phyloP scores from a whole-genome alignment of 2,888 invertebrate genomes.

The Rhyacophila evoluta region DNA sequence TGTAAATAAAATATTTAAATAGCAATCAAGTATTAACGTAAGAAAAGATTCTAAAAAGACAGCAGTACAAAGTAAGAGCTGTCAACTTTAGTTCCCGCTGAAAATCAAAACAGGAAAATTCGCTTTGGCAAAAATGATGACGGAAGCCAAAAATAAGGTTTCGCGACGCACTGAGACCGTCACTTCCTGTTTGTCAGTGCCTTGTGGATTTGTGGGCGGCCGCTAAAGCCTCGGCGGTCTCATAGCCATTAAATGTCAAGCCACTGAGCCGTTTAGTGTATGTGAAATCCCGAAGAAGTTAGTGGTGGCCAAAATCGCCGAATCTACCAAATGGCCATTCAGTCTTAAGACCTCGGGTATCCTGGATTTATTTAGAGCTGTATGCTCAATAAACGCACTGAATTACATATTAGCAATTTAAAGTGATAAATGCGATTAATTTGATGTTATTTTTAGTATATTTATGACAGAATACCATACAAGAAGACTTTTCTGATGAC shows the following conservation, averaged over 20 bases:
- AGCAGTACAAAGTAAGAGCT: background rate
- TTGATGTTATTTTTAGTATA: too few species aligned
- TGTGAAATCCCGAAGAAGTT: constrained; percentile 20
- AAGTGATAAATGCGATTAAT: too few species aligned
- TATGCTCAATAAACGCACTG: background rate
- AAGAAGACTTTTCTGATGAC: too few species aligned
- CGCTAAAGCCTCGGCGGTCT: background rate
- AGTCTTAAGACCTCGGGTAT: background rate
- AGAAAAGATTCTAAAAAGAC: too few species aligned
- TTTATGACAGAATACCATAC: too few species aligned
- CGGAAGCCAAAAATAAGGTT: background rate
- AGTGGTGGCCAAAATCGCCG: background rate
- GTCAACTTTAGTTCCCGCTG: background rate
- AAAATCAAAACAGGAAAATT: background rate
- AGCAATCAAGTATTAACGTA: too few species aligned
- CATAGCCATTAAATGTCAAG: constrained; percentile 20
- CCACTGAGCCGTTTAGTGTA: background rate
- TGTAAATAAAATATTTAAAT: too few species aligned
- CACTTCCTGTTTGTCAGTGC: constrained; percentile 20
- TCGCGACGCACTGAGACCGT: background rate
- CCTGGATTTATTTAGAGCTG: background rate
- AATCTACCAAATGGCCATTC: background rate
- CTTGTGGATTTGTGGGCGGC: background rate
- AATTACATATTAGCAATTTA: background rate
- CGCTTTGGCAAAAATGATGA: background rate